A percentile compares a stretch with the other conserved stretches of the same genome.
Conservation (phyloP, 2,888 invertebrate genomes). For the Nowickia ferox region DNA sequence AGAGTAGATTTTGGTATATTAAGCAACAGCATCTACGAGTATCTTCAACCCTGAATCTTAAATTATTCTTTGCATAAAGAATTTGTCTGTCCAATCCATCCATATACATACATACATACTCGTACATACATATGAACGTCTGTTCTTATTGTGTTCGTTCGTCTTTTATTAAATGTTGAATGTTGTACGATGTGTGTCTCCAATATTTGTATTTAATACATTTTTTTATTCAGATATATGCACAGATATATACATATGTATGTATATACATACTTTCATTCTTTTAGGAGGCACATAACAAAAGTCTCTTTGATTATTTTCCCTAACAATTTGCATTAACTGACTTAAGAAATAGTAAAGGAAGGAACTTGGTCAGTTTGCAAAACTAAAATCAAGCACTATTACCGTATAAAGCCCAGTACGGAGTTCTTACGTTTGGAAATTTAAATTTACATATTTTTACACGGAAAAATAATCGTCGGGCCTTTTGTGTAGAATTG, state of each 20-base stretch:
- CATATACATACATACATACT: neutral
- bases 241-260: constrained; percentile 7
- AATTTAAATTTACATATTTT: too few species aligned
- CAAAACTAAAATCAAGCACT: too few species aligned
- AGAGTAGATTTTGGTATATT: constrained; percentile 40
- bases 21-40: constrained; percentile 58
- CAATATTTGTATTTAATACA: constrained; percentile 52
- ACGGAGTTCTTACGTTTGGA: too few species aligned
- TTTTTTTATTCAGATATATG: constrained; percentile 45
- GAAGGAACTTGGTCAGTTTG: too few species aligned
- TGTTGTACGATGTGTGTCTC: constrained; percentile 61
- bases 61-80: constrained; percentile 58
- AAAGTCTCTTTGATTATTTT: neutral
- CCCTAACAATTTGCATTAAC: too few species aligned
- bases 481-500: too few species aligned
- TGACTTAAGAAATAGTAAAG: too few species aligned
- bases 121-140: constrained; percentile 25
- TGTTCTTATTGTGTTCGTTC: constrained; percentile 37
- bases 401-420: too few species aligned
- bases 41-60: constrained; percentile 66
- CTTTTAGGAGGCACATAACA: constrained; percentile 6
- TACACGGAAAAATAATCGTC: too few species aligned
- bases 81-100: constrained; percentile 35
- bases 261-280: neutral
- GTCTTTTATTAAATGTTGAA: constrained; percentile 47